Evolutionary conservation across 2,113 vertebrate genomes (phyloP).

Genomic region (Athene noctua): DNA sequence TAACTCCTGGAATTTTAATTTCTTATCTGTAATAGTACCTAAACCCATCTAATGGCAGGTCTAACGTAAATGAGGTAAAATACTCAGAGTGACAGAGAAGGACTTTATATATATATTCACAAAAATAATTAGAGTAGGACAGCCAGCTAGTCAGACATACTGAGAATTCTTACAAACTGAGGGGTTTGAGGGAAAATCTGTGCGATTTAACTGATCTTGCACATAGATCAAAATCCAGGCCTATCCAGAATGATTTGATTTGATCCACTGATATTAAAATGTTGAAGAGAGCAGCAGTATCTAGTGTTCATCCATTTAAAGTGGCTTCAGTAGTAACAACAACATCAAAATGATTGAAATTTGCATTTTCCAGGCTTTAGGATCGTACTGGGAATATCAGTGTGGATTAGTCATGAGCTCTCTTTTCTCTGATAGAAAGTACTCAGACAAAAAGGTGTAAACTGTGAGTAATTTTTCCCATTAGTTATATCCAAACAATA

Average conservation of each 20-base stretch:
- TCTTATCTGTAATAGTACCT: neutral
- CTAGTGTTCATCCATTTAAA: conserved; percentile 25
- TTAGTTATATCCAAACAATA: conserved; percentile 9
- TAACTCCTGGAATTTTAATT: neutral
- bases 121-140: conserved; percentile 50
- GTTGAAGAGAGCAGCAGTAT: neutral
- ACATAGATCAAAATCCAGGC: conserved; percentile 33
- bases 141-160: conserved; percentile 4
- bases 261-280: conserved; percentile 50
- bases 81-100: neutral
- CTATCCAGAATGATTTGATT: conserved; percentile 43
- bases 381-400: conserved; percentile 20
- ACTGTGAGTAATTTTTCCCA: neutral
- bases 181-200: neutral
- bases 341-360: conserved; percentile 37
- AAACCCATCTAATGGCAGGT: neutral
- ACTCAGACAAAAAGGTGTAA: neutral
- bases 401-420: neutral
- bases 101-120: conserved; percentile 36
- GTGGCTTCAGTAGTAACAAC: conserved; percentile 20
- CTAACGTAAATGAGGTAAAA: conserved; percentile 26
- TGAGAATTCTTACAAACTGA: conserved; percentile 19
- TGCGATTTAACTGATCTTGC: neutral
- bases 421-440: neutral
- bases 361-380: conserved; percentile 35